Base-by-base conservation (phyloP, 2,113 vertebrate genomes). In the Kryptolebias marmoratus region DNA sequence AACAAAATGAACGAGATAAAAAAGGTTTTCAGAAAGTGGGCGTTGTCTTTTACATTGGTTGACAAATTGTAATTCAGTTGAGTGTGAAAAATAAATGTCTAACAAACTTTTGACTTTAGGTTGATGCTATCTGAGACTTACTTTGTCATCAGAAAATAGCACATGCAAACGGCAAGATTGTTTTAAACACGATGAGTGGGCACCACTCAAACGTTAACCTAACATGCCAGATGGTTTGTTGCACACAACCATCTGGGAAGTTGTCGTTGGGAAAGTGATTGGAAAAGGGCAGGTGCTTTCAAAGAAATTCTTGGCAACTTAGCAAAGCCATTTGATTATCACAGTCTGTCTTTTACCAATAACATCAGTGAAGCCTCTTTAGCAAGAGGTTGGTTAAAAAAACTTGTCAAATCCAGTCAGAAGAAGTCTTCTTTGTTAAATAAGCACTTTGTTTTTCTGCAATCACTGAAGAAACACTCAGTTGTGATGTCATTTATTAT, bases 201-300 rank as follows among this genome's bases (percentile, higher is more conserved):
- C 22, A 15, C 27, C 36, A 18, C 36, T 47, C 42, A 45, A 57
- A 57, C 27, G 18, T 22, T 16, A 55, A 55, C 64, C 39, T 44
- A 6, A 18, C 52, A 55, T 14, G 13, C 52, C 53, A 68, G 53
- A 56, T 56, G 53, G 65, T 54, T 47, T 31, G 39, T 47, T 31
- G 52, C 15, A n/a, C 39, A 30, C 10, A 68, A 68, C 65, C 65
- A 68, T 68, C 65, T 68, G 65, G 65, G 42, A 47, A 16, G 65
- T 55, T 47, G 53, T 67, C 12, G n/a, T 44, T 44, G 42, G n/a
- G 27, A 47, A 13, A 56, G 53, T 56, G 39, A n/a, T 28, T 47
- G 15, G 27, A 18, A 68, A 45, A 56, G 28, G 53, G 65, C 52
- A 68, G 52, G 65, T 68, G 65, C 53, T 30, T 68, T 68, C 39